Base-by-base conservation (phyloP, 2,888 invertebrate species). In the Apotomis capreana region DNA sequence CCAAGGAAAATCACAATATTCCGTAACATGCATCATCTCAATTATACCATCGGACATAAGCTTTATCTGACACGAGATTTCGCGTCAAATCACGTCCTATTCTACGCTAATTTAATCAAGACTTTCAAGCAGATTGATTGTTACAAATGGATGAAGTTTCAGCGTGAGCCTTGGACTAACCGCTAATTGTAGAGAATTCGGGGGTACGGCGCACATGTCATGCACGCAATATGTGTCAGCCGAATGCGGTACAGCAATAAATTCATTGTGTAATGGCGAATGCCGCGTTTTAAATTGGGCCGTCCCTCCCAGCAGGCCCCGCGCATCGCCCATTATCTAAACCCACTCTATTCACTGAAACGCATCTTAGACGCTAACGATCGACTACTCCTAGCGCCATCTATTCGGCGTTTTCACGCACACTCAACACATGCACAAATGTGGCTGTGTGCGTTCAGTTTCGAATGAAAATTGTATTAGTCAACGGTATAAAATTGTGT, bases 251-350 rank as follows among this genome's bases (percentile, higher is more conserved):
- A 86, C 86, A 88, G 86, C 87, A 84, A 89, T 92, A 92, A 92
- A 92, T 91, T 91, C 88, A 91, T 91, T 90, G 90, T 90, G 88
- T 91, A 91, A 91, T 88, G 86, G 88, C 63, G 84, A 85, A 84
- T 83, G 83, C 84, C 84, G 84, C 86, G 87, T 83, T 87, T 86
- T 84, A 86, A 92, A 90, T 90, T 90, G 87, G 92, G 89, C 87
- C 91, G 89, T 86, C 87, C 87, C 92, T 90, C 90, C 91, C 91
- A 81, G 85, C 79, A 87, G 90, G 92, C 92, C 91, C 81, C 89
- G 89, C 89, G 86, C 88, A 86, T 85, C 84, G 84, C 76, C 83
- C 83, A 86, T 84, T 87, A 87, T 87, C 86, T 86, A 82, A 82
- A 86, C 81, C 79, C 80, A 83, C 79, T 82, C 81, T 83, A 82